Conservation (phyloP, 30 jellyfish, hydroid and myxozoan genomes). For the Hydractinia symbiolongicarpus region DNA sequence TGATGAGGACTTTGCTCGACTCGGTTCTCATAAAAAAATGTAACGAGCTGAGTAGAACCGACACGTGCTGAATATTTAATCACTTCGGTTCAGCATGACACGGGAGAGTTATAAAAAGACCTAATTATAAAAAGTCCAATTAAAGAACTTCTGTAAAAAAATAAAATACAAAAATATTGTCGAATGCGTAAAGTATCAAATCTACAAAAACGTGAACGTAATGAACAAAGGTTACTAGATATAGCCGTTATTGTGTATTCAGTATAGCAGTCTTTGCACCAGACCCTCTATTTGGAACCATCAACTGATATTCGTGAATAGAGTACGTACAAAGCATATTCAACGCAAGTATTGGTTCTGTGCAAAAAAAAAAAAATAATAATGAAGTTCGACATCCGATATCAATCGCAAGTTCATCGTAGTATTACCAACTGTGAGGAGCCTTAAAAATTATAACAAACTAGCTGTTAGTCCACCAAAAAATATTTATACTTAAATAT, state of each 20-base stretch:
- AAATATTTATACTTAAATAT: too few species aligned
- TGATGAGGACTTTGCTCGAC: too few species aligned
- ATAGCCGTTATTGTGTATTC: not conserved
- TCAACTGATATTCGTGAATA: slow-evolving; percentile 63
- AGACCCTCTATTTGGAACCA: slow-evolving; percentile 75
- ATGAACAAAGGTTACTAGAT: not conserved
- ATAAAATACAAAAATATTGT: too few species aligned
- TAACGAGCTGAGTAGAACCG: too few species aligned
- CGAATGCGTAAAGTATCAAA: too few species aligned
- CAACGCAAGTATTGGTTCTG: slow-evolving; percentile 73
- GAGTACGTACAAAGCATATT: slow-evolving; percentile 49
- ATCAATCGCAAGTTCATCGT: slow-evolving; percentile 69
- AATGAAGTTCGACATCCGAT: slow-evolving; percentile 62
- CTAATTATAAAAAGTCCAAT: too few species aligned
- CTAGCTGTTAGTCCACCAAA: not conserved
- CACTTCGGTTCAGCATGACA: too few species aligned
- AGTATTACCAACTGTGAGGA: slow-evolving; percentile 33
- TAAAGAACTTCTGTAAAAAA: too few species aligned
- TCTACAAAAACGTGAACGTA: too few species aligned
- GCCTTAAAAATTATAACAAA: not conserved
- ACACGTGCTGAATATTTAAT: too few species aligned
- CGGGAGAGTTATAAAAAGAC: too few species aligned
- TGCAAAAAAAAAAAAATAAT: slow-evolving; percentile 5
- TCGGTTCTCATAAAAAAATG: too few species aligned
- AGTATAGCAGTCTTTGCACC: slow-evolving; percentile 88